Evolutionary conservation across 2,888 invertebrate genomes (phyloP).

Genomic region (Azorinus chamasolen): DNA sequence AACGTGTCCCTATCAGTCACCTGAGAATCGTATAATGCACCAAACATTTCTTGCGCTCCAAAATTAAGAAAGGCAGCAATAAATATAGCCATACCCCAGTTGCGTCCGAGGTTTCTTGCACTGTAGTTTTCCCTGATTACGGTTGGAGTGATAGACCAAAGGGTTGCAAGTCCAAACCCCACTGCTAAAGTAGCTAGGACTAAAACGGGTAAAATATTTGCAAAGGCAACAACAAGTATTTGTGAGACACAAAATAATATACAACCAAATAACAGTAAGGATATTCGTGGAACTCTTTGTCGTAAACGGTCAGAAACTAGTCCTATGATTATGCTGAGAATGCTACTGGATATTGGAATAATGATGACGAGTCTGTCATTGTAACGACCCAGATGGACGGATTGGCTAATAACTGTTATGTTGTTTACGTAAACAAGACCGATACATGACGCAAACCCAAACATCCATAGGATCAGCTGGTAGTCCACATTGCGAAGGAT

Average conservation of each 20-base stretch:
- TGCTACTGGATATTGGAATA: slow-evolving; percentile 63
- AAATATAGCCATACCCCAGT: slow-evolving; percentile 70
- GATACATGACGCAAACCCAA: slow-evolving; percentile 64
- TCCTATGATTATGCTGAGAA: slow-evolving; percentile 58
- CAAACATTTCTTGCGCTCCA: slow-evolving; percentile 60
- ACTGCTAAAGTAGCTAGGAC: slow-evolving; percentile 56
- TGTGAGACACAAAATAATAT: slow-evolving; percentile 41
- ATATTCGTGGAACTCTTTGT: slow-evolving; percentile 53
- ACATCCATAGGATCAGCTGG: slow-evolving; percentile 60
- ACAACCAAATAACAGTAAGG: slow-evolving; percentile 48
- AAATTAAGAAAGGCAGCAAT: slow-evolving; percentile 59
- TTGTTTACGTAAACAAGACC: slow-evolving; percentile 66
- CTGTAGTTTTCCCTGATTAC: slow-evolving; percentile 65
- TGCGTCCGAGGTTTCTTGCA: slow-evolving; percentile 63
- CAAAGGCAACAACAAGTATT: slow-evolving; percentile 46
- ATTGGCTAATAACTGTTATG: slow-evolving; percentile 60
- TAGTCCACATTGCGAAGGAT: slow-evolving; percentile 55
- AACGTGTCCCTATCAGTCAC: slow-evolving; percentile 7
- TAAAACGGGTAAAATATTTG: slow-evolving; percentile 36
- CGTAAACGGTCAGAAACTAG: slow-evolving; percentile 62
- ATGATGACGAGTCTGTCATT: slow-evolving; percentile 57
- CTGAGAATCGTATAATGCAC: slow-evolving; percentile 63
- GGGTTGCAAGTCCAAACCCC: slow-evolving; percentile 58
- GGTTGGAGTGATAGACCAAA: slow-evolving; percentile 65
- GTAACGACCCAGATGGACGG: slow-evolving; percentile 43